Conservation (phyloP, 2,888 invertebrate genomes). For the Pteria penguin region DNA sequence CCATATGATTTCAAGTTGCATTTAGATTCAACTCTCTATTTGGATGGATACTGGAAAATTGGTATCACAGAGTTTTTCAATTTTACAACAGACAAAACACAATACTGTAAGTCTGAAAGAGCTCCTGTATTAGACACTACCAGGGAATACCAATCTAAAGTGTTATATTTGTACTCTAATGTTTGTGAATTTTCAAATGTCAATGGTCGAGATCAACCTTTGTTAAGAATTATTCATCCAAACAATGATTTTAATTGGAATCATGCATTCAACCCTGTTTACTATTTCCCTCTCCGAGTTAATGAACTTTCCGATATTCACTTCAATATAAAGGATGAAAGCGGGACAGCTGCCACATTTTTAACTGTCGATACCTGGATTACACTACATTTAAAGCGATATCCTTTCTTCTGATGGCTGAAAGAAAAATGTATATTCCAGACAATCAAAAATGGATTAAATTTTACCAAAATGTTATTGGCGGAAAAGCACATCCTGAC, state of each 20-base stretch:
- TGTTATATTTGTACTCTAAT: background rate
- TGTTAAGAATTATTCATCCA: conserved; percentile 5
- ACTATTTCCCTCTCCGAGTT: conserved; percentile 5
- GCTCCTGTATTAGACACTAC: background rate
- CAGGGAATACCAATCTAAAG: background rate
- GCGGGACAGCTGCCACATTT: conserved; percentile 13
- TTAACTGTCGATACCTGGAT: conserved; percentile 6
- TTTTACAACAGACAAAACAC: background rate
- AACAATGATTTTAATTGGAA: conserved; percentile 9
- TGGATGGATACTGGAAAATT: conserved; percentile 28
- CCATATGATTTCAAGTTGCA: conserved; percentile 24
- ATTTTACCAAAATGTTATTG: background rate
- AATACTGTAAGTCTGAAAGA: background rate
- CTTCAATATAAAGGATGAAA: conserved; percentile 15
- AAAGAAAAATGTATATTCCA: conserved; percentile 8
- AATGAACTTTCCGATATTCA: conserved; percentile 17
- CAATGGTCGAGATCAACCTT: background rate
- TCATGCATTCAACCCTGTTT: background rate
- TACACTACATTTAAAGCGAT: conserved; percentile 26
- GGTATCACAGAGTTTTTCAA: conserved; percentile 13
- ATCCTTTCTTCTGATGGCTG: conserved; percentile 25
- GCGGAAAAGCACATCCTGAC: background rate
- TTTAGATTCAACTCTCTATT: conserved; percentile 12
- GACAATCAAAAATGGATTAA: conserved; percentile 19
- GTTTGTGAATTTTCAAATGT: conserved; percentile 6